These are phyloP conservation scores for Falco naumanni DNA, from an alignment of 2,797 vertebrate genomes.

Conservation along the genomic window DNA sequence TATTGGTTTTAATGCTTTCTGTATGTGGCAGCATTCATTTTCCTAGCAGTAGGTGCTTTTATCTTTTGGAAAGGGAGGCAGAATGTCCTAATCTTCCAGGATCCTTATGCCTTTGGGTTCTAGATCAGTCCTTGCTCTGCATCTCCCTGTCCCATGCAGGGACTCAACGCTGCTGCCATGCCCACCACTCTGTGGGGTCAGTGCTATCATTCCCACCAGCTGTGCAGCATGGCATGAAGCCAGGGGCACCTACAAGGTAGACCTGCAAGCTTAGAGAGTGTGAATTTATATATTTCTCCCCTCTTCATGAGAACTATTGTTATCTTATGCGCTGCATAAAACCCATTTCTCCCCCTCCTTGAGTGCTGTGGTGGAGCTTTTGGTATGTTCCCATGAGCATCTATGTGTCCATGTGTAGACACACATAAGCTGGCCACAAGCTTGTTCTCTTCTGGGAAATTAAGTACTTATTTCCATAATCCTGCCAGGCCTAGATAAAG, in stretches of 20 bases:
- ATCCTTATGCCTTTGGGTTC: rapidly evolving
- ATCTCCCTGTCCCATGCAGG: not conserved
- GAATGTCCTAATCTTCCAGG: not conserved
- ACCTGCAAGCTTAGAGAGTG: rapidly evolving
- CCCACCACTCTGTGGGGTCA: rapidly evolving
- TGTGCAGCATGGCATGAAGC: rapidly evolving
- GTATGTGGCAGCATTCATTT: rapidly evolving
- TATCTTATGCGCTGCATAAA: not conserved
- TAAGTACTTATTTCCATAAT: slow-evolving; percentile 26
- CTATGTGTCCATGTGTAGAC: not conserved
- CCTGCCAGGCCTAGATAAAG: not conserved
- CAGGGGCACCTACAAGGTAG: too few relatives aligned
- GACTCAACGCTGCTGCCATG: rapidly evolving
- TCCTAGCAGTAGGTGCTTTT: not conserved
- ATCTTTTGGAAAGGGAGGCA: not conserved
- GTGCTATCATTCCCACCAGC: not conserved
- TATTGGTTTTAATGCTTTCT: not conserved
- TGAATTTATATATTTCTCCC: not conserved
- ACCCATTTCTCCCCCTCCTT: not conserved
- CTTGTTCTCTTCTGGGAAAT: slow-evolving; percentile 18
- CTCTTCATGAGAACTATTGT: not conserved
- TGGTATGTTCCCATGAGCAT: rapidly evolving
- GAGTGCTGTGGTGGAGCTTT: rapidly evolving
- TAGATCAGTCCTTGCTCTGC: not conserved
- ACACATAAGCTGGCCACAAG: not conserved